phyloP scores from a whole-genome alignment of 2,888 invertebrate genomes.

The Linyphia triangularis region DNA sequence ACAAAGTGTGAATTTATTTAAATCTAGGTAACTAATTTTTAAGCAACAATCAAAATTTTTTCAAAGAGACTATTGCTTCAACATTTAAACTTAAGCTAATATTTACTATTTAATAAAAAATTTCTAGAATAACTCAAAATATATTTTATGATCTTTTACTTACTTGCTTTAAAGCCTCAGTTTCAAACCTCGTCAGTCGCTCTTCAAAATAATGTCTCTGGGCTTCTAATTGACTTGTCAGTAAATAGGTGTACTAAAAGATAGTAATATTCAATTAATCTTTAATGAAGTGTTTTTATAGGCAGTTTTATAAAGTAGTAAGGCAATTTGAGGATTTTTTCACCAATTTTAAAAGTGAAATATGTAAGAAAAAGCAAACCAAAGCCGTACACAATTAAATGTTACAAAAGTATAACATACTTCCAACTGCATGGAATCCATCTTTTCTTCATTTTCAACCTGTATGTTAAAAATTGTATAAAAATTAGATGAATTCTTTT shows the following conservation, averaged over 20 bases:
- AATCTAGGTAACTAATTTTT: no score
- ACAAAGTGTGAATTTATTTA: no score
- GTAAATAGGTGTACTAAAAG: conserved; percentile 90
- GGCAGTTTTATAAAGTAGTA: background rate
- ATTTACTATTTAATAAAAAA: no score
- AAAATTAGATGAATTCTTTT: no score
- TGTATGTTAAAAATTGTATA: conserved; percentile 38
- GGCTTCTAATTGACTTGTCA: conserved; percentile 96
- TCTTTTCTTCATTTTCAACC: conserved; percentile 85
- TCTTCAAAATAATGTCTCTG: conserved; percentile 96
- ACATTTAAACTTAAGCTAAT: no score
- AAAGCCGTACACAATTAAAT: background rate
- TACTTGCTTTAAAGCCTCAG: conserved; percentile 77
- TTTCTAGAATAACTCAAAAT: no score
- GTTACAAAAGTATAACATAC: conserved; percentile 77
- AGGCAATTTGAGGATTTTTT: background rate
- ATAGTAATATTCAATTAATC: background rate
- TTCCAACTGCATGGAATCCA: conserved; percentile 96
- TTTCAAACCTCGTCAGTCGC: conserved; percentile 83
- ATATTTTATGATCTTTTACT: background rate
- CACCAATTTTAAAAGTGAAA: background rate
- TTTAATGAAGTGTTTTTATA: background rate
- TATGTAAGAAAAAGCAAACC: background rate
- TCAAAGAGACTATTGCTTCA: no score
- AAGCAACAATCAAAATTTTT: no score